Conservation (phyloP, 1,140 invertebrate species). For the Drosophila cardini region DNA sequence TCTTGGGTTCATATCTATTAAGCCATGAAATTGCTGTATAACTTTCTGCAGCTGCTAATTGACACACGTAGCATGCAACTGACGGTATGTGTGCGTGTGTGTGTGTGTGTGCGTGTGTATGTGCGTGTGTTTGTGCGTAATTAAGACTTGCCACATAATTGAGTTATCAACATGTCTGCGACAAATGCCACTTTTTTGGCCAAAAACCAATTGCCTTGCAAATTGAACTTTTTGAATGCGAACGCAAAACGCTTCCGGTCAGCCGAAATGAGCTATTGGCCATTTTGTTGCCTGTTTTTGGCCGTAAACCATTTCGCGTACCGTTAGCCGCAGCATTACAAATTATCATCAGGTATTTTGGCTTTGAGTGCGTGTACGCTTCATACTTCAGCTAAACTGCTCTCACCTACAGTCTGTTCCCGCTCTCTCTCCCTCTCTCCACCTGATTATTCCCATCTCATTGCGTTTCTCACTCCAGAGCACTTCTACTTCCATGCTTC, state of each 20-base stretch:
- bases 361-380: background rate
- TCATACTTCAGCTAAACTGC: background rate
- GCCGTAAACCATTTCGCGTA: slow-evolving; percentile 1
- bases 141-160: slow-evolving; percentile 43
- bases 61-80: slow-evolving; percentile 32
- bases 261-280: slow-evolving; percentile 2
- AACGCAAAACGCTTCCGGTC: slow-evolving; percentile 10
- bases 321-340: background rate
- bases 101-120: background rate
- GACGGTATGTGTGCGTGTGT: background rate
- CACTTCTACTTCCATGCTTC: slow-evolving; percentile 6
- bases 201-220: slow-evolving; percentile 18
- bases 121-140: background rate
- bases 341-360: background rate
- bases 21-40: slow-evolving; percentile 20
- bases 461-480: background rate
- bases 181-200: slow-evolving; percentile 6
- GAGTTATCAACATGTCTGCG: slow-evolving; percentile 39
- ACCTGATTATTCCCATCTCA: background rate
- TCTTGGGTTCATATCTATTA: slow-evolving; percentile 1
- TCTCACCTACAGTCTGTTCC: background rate
- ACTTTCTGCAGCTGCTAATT: slow-evolving; percentile 47
- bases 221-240: slow-evolving; percentile 11
- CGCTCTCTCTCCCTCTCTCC: too few species aligned
- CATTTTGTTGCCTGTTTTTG: background rate